phyloP scores from a whole-genome alignment of 2,888 invertebrate species.

The Lissonota sp. region DNA sequence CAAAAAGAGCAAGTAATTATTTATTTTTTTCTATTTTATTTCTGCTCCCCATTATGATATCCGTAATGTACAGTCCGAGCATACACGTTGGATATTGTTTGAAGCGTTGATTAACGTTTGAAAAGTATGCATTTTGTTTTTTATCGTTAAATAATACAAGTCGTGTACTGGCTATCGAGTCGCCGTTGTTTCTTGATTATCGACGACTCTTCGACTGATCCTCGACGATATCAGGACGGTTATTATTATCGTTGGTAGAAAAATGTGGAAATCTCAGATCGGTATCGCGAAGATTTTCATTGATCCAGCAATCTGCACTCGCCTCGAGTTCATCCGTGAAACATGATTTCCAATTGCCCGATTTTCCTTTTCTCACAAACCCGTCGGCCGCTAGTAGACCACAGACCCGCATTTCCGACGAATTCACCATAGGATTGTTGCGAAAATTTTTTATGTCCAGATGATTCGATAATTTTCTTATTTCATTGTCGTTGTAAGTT shows the following conservation, averaged over 20 bases:
- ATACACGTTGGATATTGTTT: too few species aligned
- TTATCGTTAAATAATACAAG: conserved; percentile 1
- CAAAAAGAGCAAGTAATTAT: not conserved
- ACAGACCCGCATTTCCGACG: conserved; percentile 85
- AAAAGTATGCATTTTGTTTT: conserved; percentile 13
- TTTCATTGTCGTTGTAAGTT: conserved; percentile 86
- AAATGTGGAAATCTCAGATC: conserved; percentile 84
- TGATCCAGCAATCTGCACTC: conserved; percentile 89
- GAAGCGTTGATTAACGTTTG: not conserved
- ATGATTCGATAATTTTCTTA: conserved; percentile 88
- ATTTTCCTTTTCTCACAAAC: conserved; percentile 89
- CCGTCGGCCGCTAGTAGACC: conserved; percentile 87
- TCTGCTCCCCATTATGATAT: too few species aligned
- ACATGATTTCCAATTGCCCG: conserved; percentile 89
- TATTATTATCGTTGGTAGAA: too few species aligned
- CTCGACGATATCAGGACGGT: too few species aligned
- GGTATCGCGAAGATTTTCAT: conserved; percentile 86
- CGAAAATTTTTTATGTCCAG: conserved; percentile 93
- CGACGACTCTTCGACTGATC: too few species aligned
- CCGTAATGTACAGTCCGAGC: too few species aligned
- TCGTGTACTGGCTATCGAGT: not conserved
- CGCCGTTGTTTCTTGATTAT: too few species aligned
- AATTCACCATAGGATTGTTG: conserved; percentile 91
- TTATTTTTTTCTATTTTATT: not conserved
- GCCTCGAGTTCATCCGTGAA: conserved; percentile 88